Percentiles rank a stretch among this genome's conserved stretches.
phyloP scores from a whole-genome alignment of 1,140 invertebrate species.

The Halictus rubicundus region DNA sequence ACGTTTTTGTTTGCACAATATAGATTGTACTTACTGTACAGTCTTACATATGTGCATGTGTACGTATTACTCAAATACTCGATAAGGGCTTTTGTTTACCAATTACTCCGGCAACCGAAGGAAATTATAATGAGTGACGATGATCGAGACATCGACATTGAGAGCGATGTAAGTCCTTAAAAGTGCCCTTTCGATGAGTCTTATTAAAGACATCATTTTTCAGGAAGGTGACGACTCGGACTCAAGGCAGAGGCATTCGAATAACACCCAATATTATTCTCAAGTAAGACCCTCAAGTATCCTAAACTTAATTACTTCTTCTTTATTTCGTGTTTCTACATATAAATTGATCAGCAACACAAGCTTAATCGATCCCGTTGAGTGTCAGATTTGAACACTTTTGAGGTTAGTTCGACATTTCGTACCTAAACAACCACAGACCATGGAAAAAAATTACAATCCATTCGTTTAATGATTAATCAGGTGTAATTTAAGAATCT shows the following conservation, averaged over 20 bases:
- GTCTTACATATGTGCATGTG: neutral
- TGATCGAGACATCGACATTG: constrained; percentile 94
- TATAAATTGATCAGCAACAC: neutral
- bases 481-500: neutral
- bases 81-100: constrained; percentile 42
- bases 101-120: constrained; percentile 4
- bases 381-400: neutral
- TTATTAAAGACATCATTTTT: constrained; percentile 48
- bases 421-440: neutral
- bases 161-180: constrained; percentile 90
- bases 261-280: constrained; percentile 82
- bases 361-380: neutral
- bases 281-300: constrained; percentile 76
- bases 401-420: constrained; percentile 33
- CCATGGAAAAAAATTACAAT: neutral
- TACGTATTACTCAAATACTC: neutral
- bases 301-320: neutral
- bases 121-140: constrained; percentile 89
- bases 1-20: neutral
- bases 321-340: neutral
- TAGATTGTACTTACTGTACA: neutral
- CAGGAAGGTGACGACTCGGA: constrained; percentile 86
- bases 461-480: no score
- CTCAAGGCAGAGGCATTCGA: constrained; percentile 80
- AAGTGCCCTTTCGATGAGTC: neutral